A percentile compares a stretch with the other conserved stretches of the same genome.
These are phyloP conservation scores for Melinaea marsaeus DNA, from an alignment of 2,888 invertebrate genomes.

Conservation along the genomic window DNA sequence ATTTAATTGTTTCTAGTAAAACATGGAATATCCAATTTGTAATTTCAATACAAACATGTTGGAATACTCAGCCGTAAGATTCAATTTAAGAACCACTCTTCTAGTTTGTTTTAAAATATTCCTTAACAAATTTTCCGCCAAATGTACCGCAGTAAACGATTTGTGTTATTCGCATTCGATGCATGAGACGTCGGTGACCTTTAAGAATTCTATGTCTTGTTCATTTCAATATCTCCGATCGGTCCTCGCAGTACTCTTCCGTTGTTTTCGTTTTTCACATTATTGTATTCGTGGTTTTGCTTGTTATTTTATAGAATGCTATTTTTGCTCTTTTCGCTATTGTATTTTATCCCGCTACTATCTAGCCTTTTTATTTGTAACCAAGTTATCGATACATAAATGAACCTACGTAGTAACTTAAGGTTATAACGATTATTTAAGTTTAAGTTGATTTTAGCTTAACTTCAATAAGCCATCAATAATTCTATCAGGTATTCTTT, in stretches of 20 bases:
- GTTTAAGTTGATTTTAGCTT: no score
- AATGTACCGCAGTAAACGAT: slow-evolving; percentile 12
- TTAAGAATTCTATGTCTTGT: slow-evolving; percentile 36
- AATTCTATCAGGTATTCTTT: no score
- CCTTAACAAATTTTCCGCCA: neutral
- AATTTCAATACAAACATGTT: no score
- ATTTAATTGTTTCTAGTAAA: no score
- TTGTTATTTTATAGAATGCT: slow-evolving; percentile 11
- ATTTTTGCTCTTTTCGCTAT: neutral
- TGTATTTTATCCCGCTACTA: neutral
- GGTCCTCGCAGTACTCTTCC: slow-evolving; percentile 18
- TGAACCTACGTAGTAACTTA: no score
- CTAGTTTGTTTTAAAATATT: no score
- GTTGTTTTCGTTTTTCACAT: slow-evolving; percentile 26
- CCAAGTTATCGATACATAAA: no score
- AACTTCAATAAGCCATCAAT: no score
- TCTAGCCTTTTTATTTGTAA: neutral
- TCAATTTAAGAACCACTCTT: no score
- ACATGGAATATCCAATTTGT: no score
- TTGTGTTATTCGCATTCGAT: slow-evolving; percentile 33
- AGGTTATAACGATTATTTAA: no score
- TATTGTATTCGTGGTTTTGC: slow-evolving; percentile 15
- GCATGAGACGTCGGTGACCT: slow-evolving; percentile 40
- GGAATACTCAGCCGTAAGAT: no score
- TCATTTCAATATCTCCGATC: slow-evolving; percentile 37